phyloP scores from a whole-genome alignment of 1,140 invertebrate genomes.

The Drosophila serrata region DNA sequence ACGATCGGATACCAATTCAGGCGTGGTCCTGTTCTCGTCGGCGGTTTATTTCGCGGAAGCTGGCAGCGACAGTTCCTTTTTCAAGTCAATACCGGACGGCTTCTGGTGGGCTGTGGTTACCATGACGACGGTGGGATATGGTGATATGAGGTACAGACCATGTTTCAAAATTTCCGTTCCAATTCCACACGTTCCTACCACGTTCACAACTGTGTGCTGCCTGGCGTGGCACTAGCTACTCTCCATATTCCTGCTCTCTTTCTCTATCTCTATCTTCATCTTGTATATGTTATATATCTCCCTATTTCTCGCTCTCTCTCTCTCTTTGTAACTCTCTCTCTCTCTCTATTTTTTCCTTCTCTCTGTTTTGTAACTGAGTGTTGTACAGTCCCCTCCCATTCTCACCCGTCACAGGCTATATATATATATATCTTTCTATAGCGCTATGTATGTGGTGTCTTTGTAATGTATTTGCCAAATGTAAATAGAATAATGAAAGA shows the following conservation, averaged over 20 bases:
- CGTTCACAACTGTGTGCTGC: constrained; percentile 35
- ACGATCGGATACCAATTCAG: constrained; percentile 86
- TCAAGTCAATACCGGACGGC: constrained; percentile 99
- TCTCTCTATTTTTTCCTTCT: constrained; percentile 21
- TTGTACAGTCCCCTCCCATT: constrained; percentile 39
- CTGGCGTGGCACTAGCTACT: constrained; percentile 43
- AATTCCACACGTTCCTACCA: constrained; percentile 34
- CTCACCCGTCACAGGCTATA: constrained; percentile 12
- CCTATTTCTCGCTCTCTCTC: constrained; percentile 19
- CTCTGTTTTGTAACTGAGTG: constrained; percentile 40
- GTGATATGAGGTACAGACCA: constrained; percentile 97
- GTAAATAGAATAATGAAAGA: constrained; percentile 20
- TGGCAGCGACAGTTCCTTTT: constrained; percentile 98
- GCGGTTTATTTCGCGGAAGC: constrained; percentile 99
- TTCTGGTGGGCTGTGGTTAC: constrained; percentile 99
- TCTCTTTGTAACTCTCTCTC: constrained; percentile 2
- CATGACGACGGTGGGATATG: constrained; percentile 99
- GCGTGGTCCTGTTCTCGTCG: constrained; percentile 99
- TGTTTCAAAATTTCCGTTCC: constrained; percentile 50
- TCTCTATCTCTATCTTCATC: constrained; percentile 31
- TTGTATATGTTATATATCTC: constrained; percentile 17
- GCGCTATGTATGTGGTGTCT: constrained; percentile 20
- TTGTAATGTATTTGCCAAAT: constrained; percentile 28
- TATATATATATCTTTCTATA: constrained; percentile 9
- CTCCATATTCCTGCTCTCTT: constrained; percentile 18